Conservation (phyloP, 2,113 vertebrate genomes). For the Mobula birostris region DNA sequence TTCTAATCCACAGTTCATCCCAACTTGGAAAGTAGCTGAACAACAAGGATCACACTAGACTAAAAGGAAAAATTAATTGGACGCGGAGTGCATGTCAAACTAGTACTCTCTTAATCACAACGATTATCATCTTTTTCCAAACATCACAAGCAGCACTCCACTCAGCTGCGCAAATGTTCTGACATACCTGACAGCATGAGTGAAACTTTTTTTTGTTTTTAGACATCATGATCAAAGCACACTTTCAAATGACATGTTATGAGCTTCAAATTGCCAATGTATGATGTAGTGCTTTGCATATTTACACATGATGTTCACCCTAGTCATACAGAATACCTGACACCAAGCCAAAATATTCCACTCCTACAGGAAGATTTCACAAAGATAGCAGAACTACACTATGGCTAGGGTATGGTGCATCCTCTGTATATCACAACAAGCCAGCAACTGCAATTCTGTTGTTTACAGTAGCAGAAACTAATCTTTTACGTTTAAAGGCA, state of each 20-base stretch:
- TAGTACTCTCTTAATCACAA: slow-evolving; percentile 56
- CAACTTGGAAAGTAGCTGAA: not conserved
- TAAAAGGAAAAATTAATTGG: not conserved
- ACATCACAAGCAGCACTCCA: slow-evolving; percentile 57
- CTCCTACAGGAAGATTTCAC: not conserved
- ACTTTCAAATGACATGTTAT: slow-evolving; percentile 59
- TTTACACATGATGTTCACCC: not conserved
- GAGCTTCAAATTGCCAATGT: slow-evolving; percentile 48
- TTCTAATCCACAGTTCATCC: not conserved
- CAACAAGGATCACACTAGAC: not conserved
- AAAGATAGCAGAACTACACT: not conserved
- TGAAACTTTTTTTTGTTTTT: slow-evolving; percentile 55
- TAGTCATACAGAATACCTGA: not conserved
- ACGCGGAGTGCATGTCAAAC: slow-evolving; percentile 40
- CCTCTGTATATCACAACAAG: not conserved
- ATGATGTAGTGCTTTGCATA: slow-evolving; percentile 51
- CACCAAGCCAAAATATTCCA: not conserved
- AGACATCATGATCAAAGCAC: slow-evolving; percentile 49
- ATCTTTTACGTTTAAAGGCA: not conserved
- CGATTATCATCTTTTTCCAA: slow-evolving; percentile 60
- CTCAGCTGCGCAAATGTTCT: slow-evolving; percentile 51
- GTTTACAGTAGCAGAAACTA: not conserved
- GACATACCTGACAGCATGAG: slow-evolving; percentile 50
- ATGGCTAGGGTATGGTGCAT: not conserved
- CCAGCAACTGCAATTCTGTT: not conserved